These are phyloP conservation scores for Calliopsis andreniformis DNA, from an alignment of 1,140 invertebrate species.

Conservation along the genomic window DNA sequence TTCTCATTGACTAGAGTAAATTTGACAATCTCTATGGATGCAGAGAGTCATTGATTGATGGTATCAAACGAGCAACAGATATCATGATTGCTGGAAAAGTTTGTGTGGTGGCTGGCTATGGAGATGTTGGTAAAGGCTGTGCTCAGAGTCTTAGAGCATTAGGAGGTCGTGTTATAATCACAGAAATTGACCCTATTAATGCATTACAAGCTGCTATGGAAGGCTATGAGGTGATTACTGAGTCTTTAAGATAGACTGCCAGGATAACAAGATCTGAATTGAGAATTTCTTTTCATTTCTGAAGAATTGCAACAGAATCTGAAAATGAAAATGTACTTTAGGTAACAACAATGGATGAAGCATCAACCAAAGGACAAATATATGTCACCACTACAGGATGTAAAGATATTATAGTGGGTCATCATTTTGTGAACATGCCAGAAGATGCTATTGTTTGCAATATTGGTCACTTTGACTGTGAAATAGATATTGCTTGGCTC, in stretches of 20 bases:
- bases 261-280: background rate
- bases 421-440: constrained; percentile 96
- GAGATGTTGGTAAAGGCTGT: constrained; percentile 99
- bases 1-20: constrained; percentile 89
- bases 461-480: constrained; percentile 99
- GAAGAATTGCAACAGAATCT: background rate
- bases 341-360: constrained; percentile 99
- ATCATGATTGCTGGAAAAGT: constrained; percentile 99
- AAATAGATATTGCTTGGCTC: constrained; percentile 98
- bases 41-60: constrained; percentile 98
- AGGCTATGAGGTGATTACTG: constrained; percentile 89
- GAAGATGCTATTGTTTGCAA: constrained; percentile 99
- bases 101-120: constrained; percentile 98
- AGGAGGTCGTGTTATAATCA: constrained; percentile 97
- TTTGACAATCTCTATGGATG: constrained; percentile 99
- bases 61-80: constrained; percentile 99
- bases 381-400: constrained; percentile 99
- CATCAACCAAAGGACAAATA: constrained; percentile 94
- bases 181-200: constrained; percentile 99
- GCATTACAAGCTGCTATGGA: constrained; percentile 99
- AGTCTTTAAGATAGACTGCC: too few species aligned
- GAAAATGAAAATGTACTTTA: constrained; percentile 69
- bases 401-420: constrained; percentile 93
- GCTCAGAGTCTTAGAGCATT: constrained; percentile 97
- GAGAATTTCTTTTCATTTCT: too few species aligned